Evolutionary conservation across 2,113 vertebrate species (phyloP), one percentile per base, ranked within the genome.

Genomic region (Diglossa brunneiventris): DNA sequence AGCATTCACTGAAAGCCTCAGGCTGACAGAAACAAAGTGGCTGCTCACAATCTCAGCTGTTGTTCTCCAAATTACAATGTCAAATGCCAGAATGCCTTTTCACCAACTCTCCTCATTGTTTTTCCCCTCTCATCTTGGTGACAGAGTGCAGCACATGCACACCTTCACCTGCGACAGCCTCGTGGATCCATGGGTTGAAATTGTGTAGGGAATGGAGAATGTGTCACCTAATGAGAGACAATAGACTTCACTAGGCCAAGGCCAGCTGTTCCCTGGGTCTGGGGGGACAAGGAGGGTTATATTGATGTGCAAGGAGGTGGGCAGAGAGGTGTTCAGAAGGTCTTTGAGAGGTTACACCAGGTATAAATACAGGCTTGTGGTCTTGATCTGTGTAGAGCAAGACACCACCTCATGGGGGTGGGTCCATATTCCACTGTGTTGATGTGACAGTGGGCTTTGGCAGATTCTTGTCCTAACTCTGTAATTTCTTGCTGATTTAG

Each of bases 331-430:
- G 33, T 23, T 79, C 80, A 86, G 42, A 68, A 76, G 46, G 47
- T n/a, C 20, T 52, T n/a, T 55, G 39, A 46, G 58, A 68, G 13
- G 15, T 61, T 87, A 56, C 24, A 37, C 4, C 18, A 61, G 22
- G 2, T 26, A 12, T 37, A 37, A 47, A 47, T 39, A 22, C 8
- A 63, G 13, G 28, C 13, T 49, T 63, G 17, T 31, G 22, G 39
- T 63, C 19, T 37, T 41, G 26, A 39, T 16, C 15, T 15, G 7
- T 15, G 21, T 55, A 53, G 10, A 73, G 19, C 15, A 74, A 83
- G 11, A 7, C 26, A 31, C 6, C 0, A 1, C 5, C 33, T 77
- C 12, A 0, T 10, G 35, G 10, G 21, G 67, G 12, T 7, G 39
- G 19, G 20, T 3, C 2, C 49, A 12, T 35, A n/a, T 42, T 28